Conservation (phyloP, 92 coral and sea anemone species). For the Isaurus tuberculatus region DNA sequence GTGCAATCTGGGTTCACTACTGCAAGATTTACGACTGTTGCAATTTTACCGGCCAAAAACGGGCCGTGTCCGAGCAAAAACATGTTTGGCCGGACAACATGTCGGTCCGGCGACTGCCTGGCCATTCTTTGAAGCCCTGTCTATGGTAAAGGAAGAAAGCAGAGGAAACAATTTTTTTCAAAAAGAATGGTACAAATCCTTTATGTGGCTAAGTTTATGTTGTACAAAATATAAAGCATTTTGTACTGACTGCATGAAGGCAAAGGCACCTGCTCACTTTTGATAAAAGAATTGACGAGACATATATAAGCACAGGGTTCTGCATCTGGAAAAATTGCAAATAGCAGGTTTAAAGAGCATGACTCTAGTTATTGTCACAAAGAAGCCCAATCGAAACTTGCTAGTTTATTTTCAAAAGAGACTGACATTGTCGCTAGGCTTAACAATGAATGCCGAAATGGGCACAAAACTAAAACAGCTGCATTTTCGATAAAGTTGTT, state of each 20-base stretch:
- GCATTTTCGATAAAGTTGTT: background rate
- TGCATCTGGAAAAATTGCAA: slow-evolving; percentile 17
- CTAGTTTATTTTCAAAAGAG: slow-evolving; percentile 10
- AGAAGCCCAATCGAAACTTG: slow-evolving; percentile 8
- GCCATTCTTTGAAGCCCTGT: too few species aligned
- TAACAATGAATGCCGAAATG: background rate
- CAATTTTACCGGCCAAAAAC: too few species aligned
- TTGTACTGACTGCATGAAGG: slow-evolving; percentile 5
- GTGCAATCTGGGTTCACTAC: too few species aligned
- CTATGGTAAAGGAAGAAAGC: slow-evolving; percentile 18
- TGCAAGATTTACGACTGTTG: too few species aligned
- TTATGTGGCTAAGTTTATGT: slow-evolving; percentile 1
- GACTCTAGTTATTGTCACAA: background rate
- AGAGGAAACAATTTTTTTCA: background rate
- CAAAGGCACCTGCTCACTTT: slow-evolving; percentile 15
- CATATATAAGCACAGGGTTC: background rate
- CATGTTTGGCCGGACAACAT: too few species aligned
- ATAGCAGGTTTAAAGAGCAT: background rate
- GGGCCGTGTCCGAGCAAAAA: too few species aligned
- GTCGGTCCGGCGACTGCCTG: too few species aligned
- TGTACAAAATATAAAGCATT: slow-evolving; percentile 20
- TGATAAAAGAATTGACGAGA: slow-evolving; percentile 1
- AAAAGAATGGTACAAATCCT: slow-evolving; percentile 20
- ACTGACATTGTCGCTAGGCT: slow-evolving; percentile 21
- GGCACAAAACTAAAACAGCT: slow-evolving; percentile 8